Evolutionary conservation across 64 coral and sea anemone species (phyloP).

Genomic region (Pachyseris speciosa): DNA sequence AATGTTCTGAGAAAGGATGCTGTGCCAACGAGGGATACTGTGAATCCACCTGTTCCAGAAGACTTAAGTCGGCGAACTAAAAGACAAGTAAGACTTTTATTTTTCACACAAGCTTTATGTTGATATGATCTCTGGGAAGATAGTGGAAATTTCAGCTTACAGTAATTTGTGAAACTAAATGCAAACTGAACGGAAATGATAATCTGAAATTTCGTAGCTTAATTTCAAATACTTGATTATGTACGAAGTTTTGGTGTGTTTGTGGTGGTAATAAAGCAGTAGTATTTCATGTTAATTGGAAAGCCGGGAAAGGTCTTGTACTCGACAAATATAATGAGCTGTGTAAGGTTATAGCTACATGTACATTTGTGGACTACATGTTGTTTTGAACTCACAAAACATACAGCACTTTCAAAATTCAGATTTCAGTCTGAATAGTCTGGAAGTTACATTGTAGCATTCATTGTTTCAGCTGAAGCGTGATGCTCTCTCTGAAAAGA

Average conservation of each 20-base stretch:
- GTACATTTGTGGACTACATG: neutral
- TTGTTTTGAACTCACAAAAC: neutral
- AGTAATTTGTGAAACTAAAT: too few relatives aligned
- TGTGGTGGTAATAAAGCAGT: too few relatives aligned
- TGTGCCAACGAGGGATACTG: conserved; percentile 16
- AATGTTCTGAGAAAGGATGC: conserved; percentile 2
- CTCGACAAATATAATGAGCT: neutral
- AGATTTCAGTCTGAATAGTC: too few relatives aligned
- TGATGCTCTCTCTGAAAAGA: neutral
- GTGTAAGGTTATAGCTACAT: neutral
- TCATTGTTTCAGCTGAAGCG: neutral
- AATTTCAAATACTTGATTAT: too few relatives aligned
- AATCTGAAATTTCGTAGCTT: too few relatives aligned
- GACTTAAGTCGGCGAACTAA: neutral
- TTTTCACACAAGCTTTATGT: neutral
- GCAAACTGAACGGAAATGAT: too few relatives aligned
- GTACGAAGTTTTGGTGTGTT: too few relatives aligned
- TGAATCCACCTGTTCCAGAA: neutral
- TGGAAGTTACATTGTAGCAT: too few relatives aligned
- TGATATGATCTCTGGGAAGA: too few relatives aligned
- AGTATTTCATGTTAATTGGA: neutral
- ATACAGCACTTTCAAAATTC: neutral
- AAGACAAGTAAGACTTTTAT: conserved; percentile 23
- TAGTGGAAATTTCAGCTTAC: too few relatives aligned
- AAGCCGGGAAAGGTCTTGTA: neutral